A percentile compares a stretch with the other conserved stretches of the same genome.
Conservation (phyloP, 2,113 vertebrate genomes). For the Suncus etruscus region DNA sequence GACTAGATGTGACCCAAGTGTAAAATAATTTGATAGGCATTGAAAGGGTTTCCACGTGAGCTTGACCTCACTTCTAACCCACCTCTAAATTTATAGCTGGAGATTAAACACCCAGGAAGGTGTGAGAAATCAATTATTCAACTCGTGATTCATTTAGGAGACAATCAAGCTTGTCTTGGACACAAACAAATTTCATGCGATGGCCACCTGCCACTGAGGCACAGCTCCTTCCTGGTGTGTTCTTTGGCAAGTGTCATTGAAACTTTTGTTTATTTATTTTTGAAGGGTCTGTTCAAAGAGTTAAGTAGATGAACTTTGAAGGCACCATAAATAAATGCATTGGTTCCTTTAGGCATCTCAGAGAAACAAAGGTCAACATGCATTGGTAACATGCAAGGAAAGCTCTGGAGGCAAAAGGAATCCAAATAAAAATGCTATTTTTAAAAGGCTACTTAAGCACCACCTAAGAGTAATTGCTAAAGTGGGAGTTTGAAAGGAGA, state of each 20-base stretch:
- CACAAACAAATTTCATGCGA: conserved; percentile 46
- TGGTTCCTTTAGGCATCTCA: conserved; percentile 35
- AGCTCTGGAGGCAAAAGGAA: background rate
- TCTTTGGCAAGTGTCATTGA: conserved; percentile 46
- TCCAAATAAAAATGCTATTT: conserved; percentile 43
- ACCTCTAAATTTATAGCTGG: conserved; percentile 67
- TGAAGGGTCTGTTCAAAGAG: conserved; percentile 50
- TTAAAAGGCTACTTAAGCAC: conserved; percentile 30
- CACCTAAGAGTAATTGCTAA: conserved; percentile 59
- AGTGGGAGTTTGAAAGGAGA: conserved; percentile 82
- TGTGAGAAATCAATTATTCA: conserved; percentile 83
- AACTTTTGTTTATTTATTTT: conserved; percentile 66
- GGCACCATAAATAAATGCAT: conserved; percentile 6
- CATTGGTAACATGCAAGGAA: conserved; percentile 36
- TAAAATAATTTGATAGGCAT: background rate
- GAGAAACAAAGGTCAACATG: conserved; percentile 47
- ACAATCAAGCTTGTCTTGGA: conserved; percentile 65
- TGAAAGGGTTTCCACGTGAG: conserved; percentile 38
- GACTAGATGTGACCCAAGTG: conserved; percentile 3
- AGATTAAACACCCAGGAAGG: conserved; percentile 67
- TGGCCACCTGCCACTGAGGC: conserved; percentile 65
- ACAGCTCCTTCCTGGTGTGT: conserved; percentile 2
- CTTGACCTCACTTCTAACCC: conserved; percentile 59
- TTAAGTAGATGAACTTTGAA: conserved; percentile 58
- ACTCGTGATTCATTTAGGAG: conserved; percentile 80